Base-by-base conservation (phyloP, 2,113 vertebrate genomes). In the Etia nguti region DNA sequence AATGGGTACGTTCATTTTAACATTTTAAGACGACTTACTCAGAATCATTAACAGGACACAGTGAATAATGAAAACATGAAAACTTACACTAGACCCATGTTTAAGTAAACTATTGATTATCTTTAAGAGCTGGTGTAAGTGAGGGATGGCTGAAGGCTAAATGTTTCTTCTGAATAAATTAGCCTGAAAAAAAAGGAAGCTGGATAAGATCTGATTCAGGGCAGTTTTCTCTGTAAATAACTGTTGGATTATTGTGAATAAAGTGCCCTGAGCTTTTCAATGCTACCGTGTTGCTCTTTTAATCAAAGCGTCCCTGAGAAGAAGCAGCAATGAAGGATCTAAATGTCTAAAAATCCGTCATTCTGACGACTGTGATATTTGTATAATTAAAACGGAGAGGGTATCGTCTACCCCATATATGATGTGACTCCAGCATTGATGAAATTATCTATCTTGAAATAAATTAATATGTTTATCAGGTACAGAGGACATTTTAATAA, bases 401-500 rank as follows among this genome's bases (percentile, higher is more conserved):
- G 87, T 90, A 91, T 93, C 88, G 84, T 92, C 94, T 91, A 62
- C 83, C 87, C 89, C 62, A 70, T 93, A 94, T 96, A 93, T 91
- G 90, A 93, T 94, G 73, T 94, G 93, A 94, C 94, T 94, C 85
- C 90, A 92, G 92, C 94, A 91, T 89, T 91, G 92, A 96, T 96
- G 94, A 95, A 96, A 96, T 95, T 95, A 95, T 95, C 94, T 92
- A 93, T 95, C 90, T 91, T 90, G 93, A 96, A 94, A 95, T 95
- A 95, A 96, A 96, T 96, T 93, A 96, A 96, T 96, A 95, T 96
- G 95, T 96, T 96, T 96, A 96, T 96, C 94, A 95, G 93, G 93
- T 94, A 95, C 86, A 81, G 88, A 87, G 93, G 94, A 96, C 95
- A 94, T 92, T 96, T 95, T 96, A 96, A 96, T 97, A 96, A 96